A percentile compares a stretch with the other conserved stretches of the same genome.
Evolutionary conservation across 1,140 invertebrate genomes (phyloP).

Genomic region (Aphelinus atriplicis): DNA sequence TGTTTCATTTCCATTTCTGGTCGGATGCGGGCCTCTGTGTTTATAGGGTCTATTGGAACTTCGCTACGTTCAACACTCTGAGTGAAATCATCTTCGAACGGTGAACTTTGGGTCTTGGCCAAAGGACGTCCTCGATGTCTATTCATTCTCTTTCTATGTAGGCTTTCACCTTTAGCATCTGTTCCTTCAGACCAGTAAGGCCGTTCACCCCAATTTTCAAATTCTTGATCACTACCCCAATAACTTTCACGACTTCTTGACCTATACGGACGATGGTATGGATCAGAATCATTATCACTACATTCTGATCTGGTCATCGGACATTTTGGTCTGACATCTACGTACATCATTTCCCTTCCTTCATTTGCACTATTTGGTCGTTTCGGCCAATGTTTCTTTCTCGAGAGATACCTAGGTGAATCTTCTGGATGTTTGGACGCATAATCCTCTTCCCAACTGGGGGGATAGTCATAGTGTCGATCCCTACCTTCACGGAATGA

Average conservation of each 20-base stretch:
- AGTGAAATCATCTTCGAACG: slow-evolving; percentile 78
- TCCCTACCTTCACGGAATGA: slow-evolving; percentile 55
- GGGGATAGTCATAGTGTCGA: slow-evolving; percentile 53
- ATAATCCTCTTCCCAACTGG: slow-evolving; percentile 56
- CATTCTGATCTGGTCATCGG: slow-evolving; percentile 62
- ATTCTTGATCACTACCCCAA: slow-evolving; percentile 64
- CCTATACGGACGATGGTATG: slow-evolving; percentile 56
- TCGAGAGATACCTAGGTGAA: slow-evolving; percentile 59
- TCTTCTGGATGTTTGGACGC: slow-evolving; percentile 55
- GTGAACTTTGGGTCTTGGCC: slow-evolving; percentile 67
- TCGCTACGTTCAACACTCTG: slow-evolving; percentile 60
- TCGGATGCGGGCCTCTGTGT: slow-evolving; percentile 52
- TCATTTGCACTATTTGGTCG: slow-evolving; percentile 72
- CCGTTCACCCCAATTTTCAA: slow-evolving; percentile 60
- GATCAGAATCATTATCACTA: slow-evolving; percentile 63
- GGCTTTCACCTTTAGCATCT: slow-evolving; percentile 57
- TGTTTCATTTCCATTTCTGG: slow-evolving; percentile 54
- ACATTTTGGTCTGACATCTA: slow-evolving; percentile 54
- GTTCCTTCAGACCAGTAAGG: slow-evolving; percentile 60
- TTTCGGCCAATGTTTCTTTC: slow-evolving; percentile 71
- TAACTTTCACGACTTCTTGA: slow-evolving; percentile 62
- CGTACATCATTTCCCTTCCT: slow-evolving; percentile 58
- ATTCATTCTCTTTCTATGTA: slow-evolving; percentile 61
- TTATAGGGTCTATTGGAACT: slow-evolving; percentile 47
- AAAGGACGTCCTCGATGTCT: slow-evolving; percentile 57